Base-by-base conservation (phyloP, 2,113 vertebrate genomes). In the Heteronetta atricapilla region DNA sequence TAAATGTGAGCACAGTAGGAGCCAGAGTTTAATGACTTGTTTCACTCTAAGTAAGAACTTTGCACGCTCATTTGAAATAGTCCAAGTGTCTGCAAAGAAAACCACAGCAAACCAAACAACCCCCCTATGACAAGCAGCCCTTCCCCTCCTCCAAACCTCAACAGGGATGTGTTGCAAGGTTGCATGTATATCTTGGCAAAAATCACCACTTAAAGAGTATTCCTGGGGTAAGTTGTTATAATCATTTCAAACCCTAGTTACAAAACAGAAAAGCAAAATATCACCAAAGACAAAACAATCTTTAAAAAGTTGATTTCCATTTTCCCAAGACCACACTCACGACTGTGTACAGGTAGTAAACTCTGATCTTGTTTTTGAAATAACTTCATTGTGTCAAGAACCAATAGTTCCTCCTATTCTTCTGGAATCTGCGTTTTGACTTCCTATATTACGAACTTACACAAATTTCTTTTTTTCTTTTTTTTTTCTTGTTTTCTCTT, bases 1-100 rank as follows among this genome's bases (percentile, higher is more conserved):
- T 84, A 92, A 94, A 95, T 84, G n/a, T 80, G 86, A 94, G 80
- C 88, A 90, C 79, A 88, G 91, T 83, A 68, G 92, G 90, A 95
- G 89, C 59, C 36, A n/a, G 16, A 21, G 82, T 69, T 95, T 95
- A 91, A 92, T 87, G 81, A 93, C 87, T 70, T 82, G 33, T 19
- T 72, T 93, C 66, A 22, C 48, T 92, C 40, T 36, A 80, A 86
- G 29, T 72, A 75, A 88, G 94, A 92, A 82, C 52, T 80, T 82
- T 58, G 77, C 90, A 76, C 62, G 67, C 34, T 74, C 1, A 3
- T 91, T 82, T 91, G 63, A 87, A 95, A 73, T 19, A 70, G 48
- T 50, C 59, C 5, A 22, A 94, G 36, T 58, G 78, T 40, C 67
- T 94, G 55, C 5, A 55, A 60, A 85, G 56, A 82, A 76, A 31